These are phyloP conservation scores for Pachyseris speciosa DNA, from an alignment of 64 coral and sea anemone genomes.

Conservation along the genomic window DNA sequence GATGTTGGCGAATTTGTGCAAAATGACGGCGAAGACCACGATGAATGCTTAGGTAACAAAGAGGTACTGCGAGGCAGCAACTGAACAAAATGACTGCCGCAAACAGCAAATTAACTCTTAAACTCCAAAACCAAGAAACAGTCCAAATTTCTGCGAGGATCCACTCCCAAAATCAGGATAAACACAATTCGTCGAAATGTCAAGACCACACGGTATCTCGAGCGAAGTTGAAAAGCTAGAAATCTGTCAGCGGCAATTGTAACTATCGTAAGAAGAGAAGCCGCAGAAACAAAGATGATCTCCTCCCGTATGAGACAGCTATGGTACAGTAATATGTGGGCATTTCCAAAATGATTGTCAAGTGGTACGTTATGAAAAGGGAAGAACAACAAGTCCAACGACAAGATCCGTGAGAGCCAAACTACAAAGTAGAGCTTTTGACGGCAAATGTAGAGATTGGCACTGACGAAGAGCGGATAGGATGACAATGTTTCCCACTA, in stretches of 20 bases:
- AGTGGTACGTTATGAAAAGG: no score
- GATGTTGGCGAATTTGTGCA: background rate
- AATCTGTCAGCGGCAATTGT: background rate
- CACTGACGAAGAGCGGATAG: background rate
- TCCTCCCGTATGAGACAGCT: background rate
- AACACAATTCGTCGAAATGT: background rate
- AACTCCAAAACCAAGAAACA: background rate
- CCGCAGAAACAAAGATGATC: background rate
- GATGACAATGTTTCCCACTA: background rate
- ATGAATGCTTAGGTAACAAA: background rate
- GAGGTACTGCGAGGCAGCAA: background rate
- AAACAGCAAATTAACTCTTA: background rate
- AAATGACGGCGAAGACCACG: background rate
- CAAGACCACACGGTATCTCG: background rate
- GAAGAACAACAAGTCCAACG: background rate
- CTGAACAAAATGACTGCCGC: background rate
- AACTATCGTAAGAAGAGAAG: background rate
- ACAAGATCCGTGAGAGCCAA: background rate
- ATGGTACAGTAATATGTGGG: background rate
- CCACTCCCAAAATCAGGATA: background rate
- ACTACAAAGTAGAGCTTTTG: background rate
- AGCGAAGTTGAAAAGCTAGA: background rate
- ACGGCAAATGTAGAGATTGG: background rate
- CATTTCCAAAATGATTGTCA: background rate
- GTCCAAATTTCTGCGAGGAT: background rate